Evolutionary conservation across 2,797 vertebrate genomes (phyloP).

Genomic region (Mastacembelus armatus): DNA sequence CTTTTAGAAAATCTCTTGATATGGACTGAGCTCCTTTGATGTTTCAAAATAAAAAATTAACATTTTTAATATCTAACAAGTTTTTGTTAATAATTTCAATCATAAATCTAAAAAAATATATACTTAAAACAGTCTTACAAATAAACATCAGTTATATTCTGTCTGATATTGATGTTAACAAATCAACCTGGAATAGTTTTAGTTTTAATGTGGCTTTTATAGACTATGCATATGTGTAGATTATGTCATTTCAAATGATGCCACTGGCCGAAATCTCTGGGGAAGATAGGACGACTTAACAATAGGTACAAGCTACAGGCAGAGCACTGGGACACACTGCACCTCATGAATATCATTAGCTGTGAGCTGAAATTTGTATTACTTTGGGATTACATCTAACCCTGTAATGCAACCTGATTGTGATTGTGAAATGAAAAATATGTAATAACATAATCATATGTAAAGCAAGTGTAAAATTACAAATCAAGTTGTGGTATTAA

Average conservation of each 20-base stretch:
- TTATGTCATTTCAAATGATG: conserved; percentile 73
- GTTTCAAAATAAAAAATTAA: conserved; percentile 22
- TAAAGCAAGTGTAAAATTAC: conserved; percentile 83
- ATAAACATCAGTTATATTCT: too few species aligned
- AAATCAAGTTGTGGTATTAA: conserved; percentile 75
- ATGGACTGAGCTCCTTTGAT: conserved; percentile 59
- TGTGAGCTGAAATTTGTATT: conserved; percentile 78
- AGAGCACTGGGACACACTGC: conserved; percentile 66
- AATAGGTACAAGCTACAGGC: conserved; percentile 74
- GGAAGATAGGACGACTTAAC: conserved; percentile 69
- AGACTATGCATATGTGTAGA: conserved; percentile 50
- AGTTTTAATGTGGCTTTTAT: conserved; percentile 39
- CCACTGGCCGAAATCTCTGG: conserved; percentile 59
- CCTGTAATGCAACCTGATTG: conserved; percentile 78
- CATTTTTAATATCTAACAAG: conserved; percentile 5
- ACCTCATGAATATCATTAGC: conserved; percentile 84
- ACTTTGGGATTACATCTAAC: conserved; percentile 82
- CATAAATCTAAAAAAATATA: conserved; percentile 14
- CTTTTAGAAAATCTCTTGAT: conserved; percentile 68
- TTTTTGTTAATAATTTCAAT: conserved; percentile 16
- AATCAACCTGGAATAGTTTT: conserved; percentile 36
- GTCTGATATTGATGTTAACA: too few species aligned
- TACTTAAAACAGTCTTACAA: too few species aligned
- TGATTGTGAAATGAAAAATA: conserved; percentile 75
- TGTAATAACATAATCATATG: conserved; percentile 81